Percentiles rank a stretch among this genome's conserved stretches.
phyloP scores from a whole-genome alignment of 2,888 invertebrate genomes.

The Anthoptus insignis region DNA sequence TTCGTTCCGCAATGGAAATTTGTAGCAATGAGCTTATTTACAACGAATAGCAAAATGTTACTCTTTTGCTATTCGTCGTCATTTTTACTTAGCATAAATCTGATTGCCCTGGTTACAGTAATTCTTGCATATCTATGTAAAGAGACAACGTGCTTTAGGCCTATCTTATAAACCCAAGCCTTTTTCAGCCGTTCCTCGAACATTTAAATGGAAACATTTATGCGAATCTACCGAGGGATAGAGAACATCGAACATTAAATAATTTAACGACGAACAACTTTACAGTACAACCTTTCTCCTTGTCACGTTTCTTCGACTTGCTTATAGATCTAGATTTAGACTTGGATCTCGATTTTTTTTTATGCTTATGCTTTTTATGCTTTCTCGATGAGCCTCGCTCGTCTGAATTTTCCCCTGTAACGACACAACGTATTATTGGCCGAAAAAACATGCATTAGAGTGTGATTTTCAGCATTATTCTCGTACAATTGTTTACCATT shows the following conservation, averaged over 20 bases:
- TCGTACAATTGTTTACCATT: no score
- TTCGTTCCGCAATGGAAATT: no score
- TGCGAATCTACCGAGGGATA: slow-evolving; percentile 34
- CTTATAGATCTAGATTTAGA: slow-evolving; percentile 14
- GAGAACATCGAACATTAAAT: slow-evolving; percentile 29
- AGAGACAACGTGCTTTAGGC: neutral
- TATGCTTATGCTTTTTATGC: neutral
- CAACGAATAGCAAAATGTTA: no score
- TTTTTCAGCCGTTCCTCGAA: slow-evolving; percentile 28
- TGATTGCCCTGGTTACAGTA: neutral
- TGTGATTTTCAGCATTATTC: neutral
- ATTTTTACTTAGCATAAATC: no score
- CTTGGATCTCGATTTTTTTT: slow-evolving; percentile 10
- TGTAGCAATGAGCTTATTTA: no score
- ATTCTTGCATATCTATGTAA: no score
- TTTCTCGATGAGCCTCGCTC: neutral
- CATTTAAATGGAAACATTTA: slow-evolving; percentile 34
- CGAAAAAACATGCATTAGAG: neutral
- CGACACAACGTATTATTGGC: slow-evolving; percentile 5
- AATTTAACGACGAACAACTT: slow-evolving; percentile 2
- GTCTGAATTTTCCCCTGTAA: slow-evolving; percentile 16
- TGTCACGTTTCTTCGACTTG: slow-evolving; percentile 30
- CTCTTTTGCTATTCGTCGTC: no score
- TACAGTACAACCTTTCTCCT: slow-evolving; percentile 32
- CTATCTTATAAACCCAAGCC: slow-evolving; percentile 29